Percentiles rank a stretch among this genome's conserved stretches.
Conservation (phyloP, 2,888 invertebrate species). For the Cantharis rustica region DNA sequence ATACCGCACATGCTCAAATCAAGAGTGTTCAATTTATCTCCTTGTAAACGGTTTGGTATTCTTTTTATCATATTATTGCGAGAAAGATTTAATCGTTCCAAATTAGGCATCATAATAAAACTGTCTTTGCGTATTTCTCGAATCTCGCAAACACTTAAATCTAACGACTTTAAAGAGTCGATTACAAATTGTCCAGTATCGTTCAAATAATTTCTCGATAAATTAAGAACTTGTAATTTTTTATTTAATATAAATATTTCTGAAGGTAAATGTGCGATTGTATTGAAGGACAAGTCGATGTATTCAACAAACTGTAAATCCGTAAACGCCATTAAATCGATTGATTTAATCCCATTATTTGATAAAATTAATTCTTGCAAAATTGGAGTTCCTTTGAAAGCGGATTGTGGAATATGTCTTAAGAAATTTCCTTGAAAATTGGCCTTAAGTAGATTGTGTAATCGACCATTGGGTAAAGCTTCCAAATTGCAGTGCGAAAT, state of each 20-base stretch:
- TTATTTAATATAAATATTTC: slow-evolving; percentile 65
- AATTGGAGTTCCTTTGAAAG: slow-evolving; percentile 66
- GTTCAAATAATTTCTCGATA: slow-evolving; percentile 69
- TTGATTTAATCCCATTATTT: slow-evolving; percentile 65
- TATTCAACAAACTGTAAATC: slow-evolving; percentile 62
- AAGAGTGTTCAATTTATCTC: slow-evolving; percentile 64
- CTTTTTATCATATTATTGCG: slow-evolving; percentile 65
- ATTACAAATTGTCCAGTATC: slow-evolving; percentile 63
- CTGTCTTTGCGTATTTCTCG: slow-evolving; percentile 61
- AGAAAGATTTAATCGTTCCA: slow-evolving; percentile 67
- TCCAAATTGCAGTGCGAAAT: slow-evolving; percentile 67
- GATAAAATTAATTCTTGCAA: slow-evolving; percentile 69
- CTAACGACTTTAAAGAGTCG: slow-evolving; percentile 62
- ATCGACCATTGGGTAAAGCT: slow-evolving; percentile 63
- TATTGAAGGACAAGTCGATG: slow-evolving; percentile 74
- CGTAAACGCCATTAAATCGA: slow-evolving; percentile 66
- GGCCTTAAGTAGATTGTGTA: slow-evolving; percentile 64
- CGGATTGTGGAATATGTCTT: slow-evolving; percentile 61
- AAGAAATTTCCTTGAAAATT: slow-evolving; percentile 69
- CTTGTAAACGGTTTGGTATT: slow-evolving; percentile 66
- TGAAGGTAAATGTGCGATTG: slow-evolving; percentile 64
- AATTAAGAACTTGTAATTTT: slow-evolving; percentile 63
- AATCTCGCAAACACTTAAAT: slow-evolving; percentile 72
- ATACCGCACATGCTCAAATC: slow-evolving; percentile 67
- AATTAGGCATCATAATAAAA: slow-evolving; percentile 63